Percentiles rank a stretch among this genome's conserved stretches.
Conservation (phyloP, 2,888 invertebrate species). For the Dicyrtomina minuta region DNA sequence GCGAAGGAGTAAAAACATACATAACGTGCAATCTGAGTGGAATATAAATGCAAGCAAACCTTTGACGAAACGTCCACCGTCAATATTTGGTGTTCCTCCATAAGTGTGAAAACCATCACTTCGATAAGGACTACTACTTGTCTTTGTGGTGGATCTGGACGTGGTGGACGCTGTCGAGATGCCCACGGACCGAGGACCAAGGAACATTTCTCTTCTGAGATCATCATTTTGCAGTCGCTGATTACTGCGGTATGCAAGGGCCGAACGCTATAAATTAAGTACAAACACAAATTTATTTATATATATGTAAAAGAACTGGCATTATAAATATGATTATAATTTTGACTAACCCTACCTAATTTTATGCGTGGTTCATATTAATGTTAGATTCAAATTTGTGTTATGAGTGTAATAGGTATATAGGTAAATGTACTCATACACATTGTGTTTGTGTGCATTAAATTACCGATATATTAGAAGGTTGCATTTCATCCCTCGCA, state of each 20-base stretch:
- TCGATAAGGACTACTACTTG: constrained; percentile 89
- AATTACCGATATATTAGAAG: constrained; percentile 58
- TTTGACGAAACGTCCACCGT: constrained; percentile 28
- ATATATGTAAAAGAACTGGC: not conserved
- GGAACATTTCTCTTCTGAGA: constrained; percentile 61
- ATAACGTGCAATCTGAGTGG: no score
- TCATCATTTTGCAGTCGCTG: constrained; percentile 56
- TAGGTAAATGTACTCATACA: not conserved
- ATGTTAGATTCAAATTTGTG: no score
- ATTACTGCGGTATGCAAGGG: constrained; percentile 73
- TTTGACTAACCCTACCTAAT: no score
- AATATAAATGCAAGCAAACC: constrained; percentile 21
- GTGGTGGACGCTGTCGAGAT: constrained; percentile 95
- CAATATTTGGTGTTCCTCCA: constrained; percentile 30
- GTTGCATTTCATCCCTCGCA: constrained; percentile 42
- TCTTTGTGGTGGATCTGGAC: constrained; percentile 89
- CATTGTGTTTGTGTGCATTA: not conserved
- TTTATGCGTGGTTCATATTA: no score
- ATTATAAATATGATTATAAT: no score
- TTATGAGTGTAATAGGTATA: no score
- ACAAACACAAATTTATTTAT: not conserved
- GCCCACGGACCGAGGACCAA: constrained; percentile 73
- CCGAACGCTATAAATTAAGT: constrained; percentile 65
- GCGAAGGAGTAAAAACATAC: not conserved
- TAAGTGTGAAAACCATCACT: constrained; percentile 50